Conservation (phyloP, 2,113 vertebrate species). For the Synodontis membranacea region DNA sequence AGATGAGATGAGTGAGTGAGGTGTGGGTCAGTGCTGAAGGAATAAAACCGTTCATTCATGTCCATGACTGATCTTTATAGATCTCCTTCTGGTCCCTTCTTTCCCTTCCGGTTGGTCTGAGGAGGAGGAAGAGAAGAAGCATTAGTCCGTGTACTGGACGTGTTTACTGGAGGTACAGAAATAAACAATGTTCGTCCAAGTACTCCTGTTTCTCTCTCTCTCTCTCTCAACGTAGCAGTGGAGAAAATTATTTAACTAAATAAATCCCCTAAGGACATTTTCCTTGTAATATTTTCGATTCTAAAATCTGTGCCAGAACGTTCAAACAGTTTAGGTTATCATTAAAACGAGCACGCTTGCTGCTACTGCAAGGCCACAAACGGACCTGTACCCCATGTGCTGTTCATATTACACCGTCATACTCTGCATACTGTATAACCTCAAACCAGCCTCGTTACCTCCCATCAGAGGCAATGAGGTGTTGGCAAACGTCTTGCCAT, state of each 20-base stretch:
- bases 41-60: slow-evolving; percentile 9
- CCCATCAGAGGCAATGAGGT: not conserved
- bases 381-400: not conserved
- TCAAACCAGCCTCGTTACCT: not conserved
- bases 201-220: not conserved
- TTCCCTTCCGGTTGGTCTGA: slow-evolving; percentile 87
- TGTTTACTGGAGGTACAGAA: not conserved
- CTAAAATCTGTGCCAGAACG: not conserved
- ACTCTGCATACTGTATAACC: not conserved
- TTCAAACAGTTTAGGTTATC: not conserved
- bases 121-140: not conserved
- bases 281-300: not conserved
- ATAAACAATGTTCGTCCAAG: not conserved
- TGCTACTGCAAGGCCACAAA: not conserved
- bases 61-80: slow-evolving; percentile 67
- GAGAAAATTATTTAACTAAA: not conserved
- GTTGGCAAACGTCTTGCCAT: not conserved
- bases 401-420: not conserved
- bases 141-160: not conserved
- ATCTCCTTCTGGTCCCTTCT: slow-evolving; percentile 81
- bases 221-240: not conserved
- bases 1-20: not conserved
- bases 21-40: slow-evolving; percentile 5
- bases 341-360: not conserved
- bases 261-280: not conserved